Percentiles rank a stretch among this genome's conserved stretches.
phyloP scores from a whole-genome alignment of 2,797 vertebrate genomes.

The Apogon hyalosoma region DNA sequence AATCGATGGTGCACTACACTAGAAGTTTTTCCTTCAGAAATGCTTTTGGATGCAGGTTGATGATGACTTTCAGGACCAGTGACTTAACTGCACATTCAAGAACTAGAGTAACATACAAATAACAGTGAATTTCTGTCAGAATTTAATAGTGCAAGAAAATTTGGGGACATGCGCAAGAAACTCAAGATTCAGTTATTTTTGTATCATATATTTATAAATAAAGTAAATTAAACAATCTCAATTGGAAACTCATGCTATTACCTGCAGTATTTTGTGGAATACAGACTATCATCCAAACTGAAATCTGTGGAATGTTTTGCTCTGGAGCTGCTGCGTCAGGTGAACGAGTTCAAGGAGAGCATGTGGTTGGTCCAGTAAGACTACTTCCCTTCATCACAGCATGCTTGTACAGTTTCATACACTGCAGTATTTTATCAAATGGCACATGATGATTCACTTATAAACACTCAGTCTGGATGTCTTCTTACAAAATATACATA shows the following conservation, averaged over 20 bases:
- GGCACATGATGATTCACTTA: constrained; percentile 52
- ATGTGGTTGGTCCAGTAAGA: constrained; percentile 45
- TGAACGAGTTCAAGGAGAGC: constrained; percentile 43
- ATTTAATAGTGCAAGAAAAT: neutral
- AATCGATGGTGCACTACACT: constrained; percentile 45
- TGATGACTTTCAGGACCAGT: constrained; percentile 2
- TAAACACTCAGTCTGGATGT: constrained; percentile 19
- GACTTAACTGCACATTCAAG: neutral
- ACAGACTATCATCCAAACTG: neutral
- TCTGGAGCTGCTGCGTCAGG: constrained; percentile 45
- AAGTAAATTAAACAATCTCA: neutral
- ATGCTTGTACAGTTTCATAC: constrained; percentile 52
- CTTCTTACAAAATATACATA: constrained; percentile 2
- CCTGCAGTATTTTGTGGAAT: neutral
- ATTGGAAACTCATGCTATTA: neutral
- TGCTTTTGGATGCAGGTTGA: constrained; percentile 11
- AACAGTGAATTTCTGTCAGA: neutral
- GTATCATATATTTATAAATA: neutral
- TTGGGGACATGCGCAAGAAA: neutral
- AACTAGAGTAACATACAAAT: neutral
- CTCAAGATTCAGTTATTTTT: neutral
- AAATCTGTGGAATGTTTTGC: constrained; percentile 19
- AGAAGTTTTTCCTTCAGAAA: constrained; percentile 1
- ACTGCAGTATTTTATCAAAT: constrained; percentile 55
- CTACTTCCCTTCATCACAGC: constrained; percentile 59